Conservation (phyloP, 2,888 invertebrate species). For the Cephus spinipes region DNA sequence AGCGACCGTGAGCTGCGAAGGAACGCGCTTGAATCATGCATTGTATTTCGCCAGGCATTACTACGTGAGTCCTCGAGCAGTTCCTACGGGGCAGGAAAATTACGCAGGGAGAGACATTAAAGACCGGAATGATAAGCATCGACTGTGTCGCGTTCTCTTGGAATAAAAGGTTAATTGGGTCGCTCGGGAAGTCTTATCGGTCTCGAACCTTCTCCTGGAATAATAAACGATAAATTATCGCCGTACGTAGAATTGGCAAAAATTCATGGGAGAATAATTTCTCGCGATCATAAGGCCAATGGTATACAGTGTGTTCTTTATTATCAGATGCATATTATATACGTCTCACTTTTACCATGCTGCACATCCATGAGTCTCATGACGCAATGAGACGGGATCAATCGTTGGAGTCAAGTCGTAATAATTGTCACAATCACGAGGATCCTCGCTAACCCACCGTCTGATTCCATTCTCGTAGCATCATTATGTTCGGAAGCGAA, state of each 20-base stretch:
- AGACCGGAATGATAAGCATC: neutral
- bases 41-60: neutral
- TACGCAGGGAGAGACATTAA: neutral
- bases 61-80: neutral
- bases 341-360: neutral
- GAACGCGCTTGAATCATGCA: conserved; percentile 1
- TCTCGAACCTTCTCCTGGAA: neutral
- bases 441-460: conserved; percentile 50
- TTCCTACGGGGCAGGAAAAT: neutral
- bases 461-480: conserved; percentile 33
- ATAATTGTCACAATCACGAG: conserved; percentile 63
- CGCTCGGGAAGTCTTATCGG: neutral
- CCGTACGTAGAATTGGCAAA: neutral
- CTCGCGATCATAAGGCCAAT: neutral
- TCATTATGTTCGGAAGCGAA: conserved; percentile 5
- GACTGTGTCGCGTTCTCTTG: neutral
- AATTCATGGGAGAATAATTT: neutral
- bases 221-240: neutral
- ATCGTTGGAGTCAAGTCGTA: conserved; percentile 62
- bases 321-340: neutral
- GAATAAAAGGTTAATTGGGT: neutral
- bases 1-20: neutral
- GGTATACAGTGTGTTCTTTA: neutral
- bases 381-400: conserved; percentile 57
- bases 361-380: conserved; percentile 22